Evolutionary conservation across 2,113 vertebrate genomes (phyloP).

Genomic region (Clarias batrachus): DNA sequence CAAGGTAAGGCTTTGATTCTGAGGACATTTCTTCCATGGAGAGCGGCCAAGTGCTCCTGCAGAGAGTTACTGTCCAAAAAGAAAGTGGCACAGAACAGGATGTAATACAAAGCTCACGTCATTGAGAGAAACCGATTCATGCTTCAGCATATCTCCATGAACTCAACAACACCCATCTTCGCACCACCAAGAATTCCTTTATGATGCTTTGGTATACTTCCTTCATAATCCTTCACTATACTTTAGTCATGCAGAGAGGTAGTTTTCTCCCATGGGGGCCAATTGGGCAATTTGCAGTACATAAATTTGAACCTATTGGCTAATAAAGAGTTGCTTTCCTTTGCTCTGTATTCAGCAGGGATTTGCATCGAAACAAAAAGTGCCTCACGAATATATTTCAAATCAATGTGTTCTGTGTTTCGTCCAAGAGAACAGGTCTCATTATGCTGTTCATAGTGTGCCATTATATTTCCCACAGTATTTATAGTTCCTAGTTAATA

Average conservation of each 20-base stretch:
- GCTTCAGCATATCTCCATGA: constrained; percentile 25
- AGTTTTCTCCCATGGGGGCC: constrained; percentile 44
- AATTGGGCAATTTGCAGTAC: constrained; percentile 44
- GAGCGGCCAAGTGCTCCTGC: constrained; percentile 41
- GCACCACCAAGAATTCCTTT: constrained; percentile 24
- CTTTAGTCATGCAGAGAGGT: constrained; percentile 39
- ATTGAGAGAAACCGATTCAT: constrained; percentile 11
- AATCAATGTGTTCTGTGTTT: constrained; percentile 48
- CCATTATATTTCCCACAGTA: constrained; percentile 25
- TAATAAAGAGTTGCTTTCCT: constrained; percentile 43
- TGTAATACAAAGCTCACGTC: constrained; percentile 10
- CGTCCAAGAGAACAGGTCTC: constrained; percentile 41
- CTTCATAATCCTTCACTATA: constrained; percentile 34
- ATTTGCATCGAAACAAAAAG: constrained; percentile 33
- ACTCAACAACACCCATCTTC: constrained; percentile 27
- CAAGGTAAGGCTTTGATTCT: constrained; percentile 45
- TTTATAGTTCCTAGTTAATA: constrained; percentile 39
- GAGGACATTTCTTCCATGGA: constrained; percentile 44
- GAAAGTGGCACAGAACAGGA: constrained; percentile 45
- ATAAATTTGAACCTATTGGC: constrained; percentile 55
- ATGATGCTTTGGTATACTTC: constrained; percentile 35
- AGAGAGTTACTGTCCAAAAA: constrained; percentile 48
- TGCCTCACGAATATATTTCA: constrained; percentile 26
- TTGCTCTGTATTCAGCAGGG: constrained; percentile 39
- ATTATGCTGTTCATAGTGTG: constrained; percentile 27